Evolutionary conservation across 2,113 vertebrate genomes (phyloP).

Genomic region (Oreochromis aureus): DNA sequence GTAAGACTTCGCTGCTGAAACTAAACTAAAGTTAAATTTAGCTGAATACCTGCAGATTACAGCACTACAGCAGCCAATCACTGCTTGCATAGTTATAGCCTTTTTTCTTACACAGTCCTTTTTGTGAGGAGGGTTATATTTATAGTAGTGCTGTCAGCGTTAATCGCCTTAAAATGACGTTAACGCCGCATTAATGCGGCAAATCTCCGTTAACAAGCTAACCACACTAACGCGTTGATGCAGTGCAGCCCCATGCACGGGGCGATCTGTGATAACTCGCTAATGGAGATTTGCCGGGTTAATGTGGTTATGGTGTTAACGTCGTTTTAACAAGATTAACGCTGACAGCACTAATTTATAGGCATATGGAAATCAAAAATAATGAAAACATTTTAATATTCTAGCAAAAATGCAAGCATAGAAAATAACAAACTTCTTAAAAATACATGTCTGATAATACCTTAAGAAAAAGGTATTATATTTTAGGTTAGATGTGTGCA

Average conservation of each 20-base stretch:
- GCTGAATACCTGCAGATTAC: background rate
- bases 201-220: no score
- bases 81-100: background rate
- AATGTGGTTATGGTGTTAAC: background rate
- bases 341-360: background rate
- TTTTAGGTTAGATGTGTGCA: background rate
- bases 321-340: accelerated
- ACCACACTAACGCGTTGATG: no score
- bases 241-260: no score
- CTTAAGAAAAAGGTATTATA: background rate
- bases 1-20: background rate
- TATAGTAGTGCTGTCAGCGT: accelerated
- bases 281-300: accelerated
- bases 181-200: accelerated
- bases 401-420: background rate
- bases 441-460: background rate
- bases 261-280: no score
- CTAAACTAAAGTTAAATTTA: background rate
- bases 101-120: background rate
- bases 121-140: background rate
- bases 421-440: background rate
- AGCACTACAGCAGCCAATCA: background rate
- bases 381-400: background rate
- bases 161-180: accelerated
- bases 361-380: background rate